A percentile compares a stretch with the other conserved stretches of the same genome.
These are phyloP conservation scores for Drosophila tripunctata DNA, from an alignment of 2,888 invertebrate genomes.

Conservation along the genomic window DNA sequence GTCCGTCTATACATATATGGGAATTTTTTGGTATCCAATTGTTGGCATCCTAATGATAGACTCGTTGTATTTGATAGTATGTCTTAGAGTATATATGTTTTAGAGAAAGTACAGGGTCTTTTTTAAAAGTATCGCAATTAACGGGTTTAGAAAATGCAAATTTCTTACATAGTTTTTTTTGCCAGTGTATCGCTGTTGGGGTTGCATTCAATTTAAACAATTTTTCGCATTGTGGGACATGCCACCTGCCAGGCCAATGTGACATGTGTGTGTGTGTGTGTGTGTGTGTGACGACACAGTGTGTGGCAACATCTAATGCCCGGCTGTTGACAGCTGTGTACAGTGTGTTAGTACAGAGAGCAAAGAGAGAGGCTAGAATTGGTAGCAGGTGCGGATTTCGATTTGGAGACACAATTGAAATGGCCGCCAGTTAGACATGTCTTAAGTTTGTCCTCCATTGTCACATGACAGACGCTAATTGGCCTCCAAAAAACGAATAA, in stretches of 20 bases:
- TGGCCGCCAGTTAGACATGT: constrained; percentile 34
- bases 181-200: neutral
- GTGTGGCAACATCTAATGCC: constrained; percentile 15
- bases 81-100: too few species aligned
- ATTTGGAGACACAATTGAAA: constrained; percentile 43
- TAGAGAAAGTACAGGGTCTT: too few species aligned
- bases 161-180: neutral
- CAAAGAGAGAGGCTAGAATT: neutral
- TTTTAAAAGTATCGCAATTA: too few species aligned
- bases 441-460: constrained; percentile 26
- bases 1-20: too few species aligned
- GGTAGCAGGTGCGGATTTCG: constrained; percentile 34
- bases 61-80: too few species aligned
- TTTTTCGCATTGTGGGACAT: constrained; percentile 25
- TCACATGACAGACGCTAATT: constrained; percentile 31
- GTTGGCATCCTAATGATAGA: too few species aligned
- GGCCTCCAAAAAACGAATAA: constrained; percentile 24
- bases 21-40: too few species aligned
- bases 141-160: too few species aligned
- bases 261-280: constrained; percentile 26
- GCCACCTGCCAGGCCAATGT: constrained; percentile 46
- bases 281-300: neutral
- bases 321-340: constrained; percentile 19
- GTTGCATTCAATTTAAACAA: constrained; percentile 31
- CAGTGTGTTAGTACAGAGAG: too few species aligned